Conservation (phyloP, 2,113 vertebrate genomes). For the Actenoides lindsayi region DNA sequence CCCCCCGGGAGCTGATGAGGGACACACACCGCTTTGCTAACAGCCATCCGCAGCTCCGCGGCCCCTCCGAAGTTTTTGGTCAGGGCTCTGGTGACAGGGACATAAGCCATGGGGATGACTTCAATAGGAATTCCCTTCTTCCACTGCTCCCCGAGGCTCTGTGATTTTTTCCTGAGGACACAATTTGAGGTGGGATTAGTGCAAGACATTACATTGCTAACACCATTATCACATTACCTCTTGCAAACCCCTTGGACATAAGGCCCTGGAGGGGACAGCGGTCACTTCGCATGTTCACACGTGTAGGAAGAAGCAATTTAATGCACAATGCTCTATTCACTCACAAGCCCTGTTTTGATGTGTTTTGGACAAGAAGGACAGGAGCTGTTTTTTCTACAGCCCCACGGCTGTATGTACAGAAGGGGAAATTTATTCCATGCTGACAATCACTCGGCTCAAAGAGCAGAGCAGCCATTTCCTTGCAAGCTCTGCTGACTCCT, state of each 20-base stretch:
- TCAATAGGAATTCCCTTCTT: conserved; percentile 95
- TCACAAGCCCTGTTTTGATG: background rate
- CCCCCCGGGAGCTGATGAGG: background rate
- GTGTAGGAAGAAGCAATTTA: background rate
- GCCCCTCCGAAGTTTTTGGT: conserved; percentile 84
- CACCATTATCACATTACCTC: background rate
- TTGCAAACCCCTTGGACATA: background rate
- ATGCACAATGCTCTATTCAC: background rate
- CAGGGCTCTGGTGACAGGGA: conserved; percentile 87
- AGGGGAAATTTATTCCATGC: background rate
- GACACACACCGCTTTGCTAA: conserved; percentile 92
- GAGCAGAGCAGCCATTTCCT: background rate
- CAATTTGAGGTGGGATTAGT: background rate
- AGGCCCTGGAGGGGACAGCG: background rate
- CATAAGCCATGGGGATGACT: conserved; percentile 95
- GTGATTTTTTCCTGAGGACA: conserved; percentile 88
- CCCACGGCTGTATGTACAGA: background rate
- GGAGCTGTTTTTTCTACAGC: background rate
- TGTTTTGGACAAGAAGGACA: background rate
- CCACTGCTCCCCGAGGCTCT: conserved; percentile 91
- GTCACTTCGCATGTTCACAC: background rate
- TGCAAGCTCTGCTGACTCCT: background rate
- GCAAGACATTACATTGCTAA: background rate
- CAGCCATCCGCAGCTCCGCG: conserved; percentile 89
- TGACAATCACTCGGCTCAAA: background rate